Evolutionary conservation across 1,140 invertebrate species (phyloP).

Genomic region (Sitodiplosis mosellana): DNA sequence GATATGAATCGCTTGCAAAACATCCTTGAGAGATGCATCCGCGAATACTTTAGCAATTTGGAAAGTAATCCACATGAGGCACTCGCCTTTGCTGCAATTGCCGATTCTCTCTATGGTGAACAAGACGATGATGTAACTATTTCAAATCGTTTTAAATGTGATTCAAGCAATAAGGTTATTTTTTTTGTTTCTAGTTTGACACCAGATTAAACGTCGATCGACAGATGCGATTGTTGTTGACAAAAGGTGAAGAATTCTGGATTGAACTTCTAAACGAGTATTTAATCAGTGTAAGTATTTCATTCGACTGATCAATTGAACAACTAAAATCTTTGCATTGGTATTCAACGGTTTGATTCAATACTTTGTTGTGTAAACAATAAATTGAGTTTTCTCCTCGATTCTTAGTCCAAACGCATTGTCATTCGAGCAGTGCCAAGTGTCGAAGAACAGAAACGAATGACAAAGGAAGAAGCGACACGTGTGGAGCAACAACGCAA

Average conservation of each 20-base stretch:
- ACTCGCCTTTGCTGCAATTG: conserved; percentile 56
- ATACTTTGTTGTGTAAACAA: neutral
- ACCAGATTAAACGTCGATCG: conserved; percentile 50
- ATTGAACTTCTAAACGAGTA: conserved; percentile 45
- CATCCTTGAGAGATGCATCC: conserved; percentile 50
- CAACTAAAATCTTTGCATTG: no score
- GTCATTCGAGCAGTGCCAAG: conserved; percentile 35
- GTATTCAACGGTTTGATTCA: neutral
- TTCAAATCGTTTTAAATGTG: neutral
- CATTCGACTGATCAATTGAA: no score
- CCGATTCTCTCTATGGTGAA: conserved; percentile 65
- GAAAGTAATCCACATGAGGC: conserved; percentile 60
- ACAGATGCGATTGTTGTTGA: conserved; percentile 38
- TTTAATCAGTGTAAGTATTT: conserved; percentile 37
- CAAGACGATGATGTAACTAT: conserved; percentile 50
- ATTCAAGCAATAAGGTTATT: neutral
- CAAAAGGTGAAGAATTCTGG: conserved; percentile 53
- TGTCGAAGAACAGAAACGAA: conserved; percentile 33
- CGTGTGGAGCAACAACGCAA: conserved; percentile 43
- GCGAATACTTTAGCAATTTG: conserved; percentile 48
- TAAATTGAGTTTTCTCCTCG: neutral
- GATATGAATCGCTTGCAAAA: conserved; percentile 57
- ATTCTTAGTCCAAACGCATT: conserved; percentile 22
- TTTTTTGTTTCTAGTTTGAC: conserved; percentile 33
- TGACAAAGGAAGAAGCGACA: conserved; percentile 43